A percentile compares a stretch with the other conserved stretches of the same genome.
These are phyloP conservation scores for Amiota minor DNA, from an alignment of 2,888 invertebrate genomes.

Conservation along the genomic window DNA sequence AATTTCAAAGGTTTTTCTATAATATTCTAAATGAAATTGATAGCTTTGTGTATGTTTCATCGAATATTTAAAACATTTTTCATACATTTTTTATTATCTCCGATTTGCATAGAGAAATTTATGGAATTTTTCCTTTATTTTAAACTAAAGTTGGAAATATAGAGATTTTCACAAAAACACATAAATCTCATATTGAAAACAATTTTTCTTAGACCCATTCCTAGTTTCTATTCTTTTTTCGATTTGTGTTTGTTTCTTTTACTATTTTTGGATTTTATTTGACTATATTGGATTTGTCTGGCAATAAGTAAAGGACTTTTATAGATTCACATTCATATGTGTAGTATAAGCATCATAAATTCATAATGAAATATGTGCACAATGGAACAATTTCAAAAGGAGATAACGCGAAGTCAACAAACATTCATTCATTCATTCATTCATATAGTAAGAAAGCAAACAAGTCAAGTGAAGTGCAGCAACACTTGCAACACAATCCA, in stretches of 20 bases:
- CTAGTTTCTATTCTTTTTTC: background rate
- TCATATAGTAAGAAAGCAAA: background rate
- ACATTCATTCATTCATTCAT: background rate
- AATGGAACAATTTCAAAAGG: too few species aligned
- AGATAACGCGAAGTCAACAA: constrained; percentile 17
- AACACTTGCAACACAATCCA: constrained; percentile 5
- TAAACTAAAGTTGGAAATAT: background rate
- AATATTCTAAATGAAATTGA: constrained; percentile 25
- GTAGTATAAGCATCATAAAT: constrained; percentile 67
- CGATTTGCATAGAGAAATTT: background rate
- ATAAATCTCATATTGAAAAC: constrained; percentile 21
- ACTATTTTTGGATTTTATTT: background rate
- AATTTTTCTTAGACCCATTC: background rate
- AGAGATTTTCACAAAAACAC: background rate
- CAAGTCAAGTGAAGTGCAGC: background rate
- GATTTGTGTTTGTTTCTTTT: too few species aligned
- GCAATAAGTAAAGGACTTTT: background rate
- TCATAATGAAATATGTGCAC: constrained; percentile 67
- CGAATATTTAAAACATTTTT: constrained; percentile 20
- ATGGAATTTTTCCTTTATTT: background rate
- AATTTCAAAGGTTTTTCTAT: constrained; percentile 11
- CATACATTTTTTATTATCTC: background rate
- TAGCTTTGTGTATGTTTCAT: constrained; percentile 28
- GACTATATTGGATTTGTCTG: constrained; percentile 17
- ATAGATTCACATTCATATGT: too few species aligned